A percentile compares a stretch with the other conserved stretches of the same genome.
phyloP scores from a whole-genome alignment of 2,888 invertebrate species.

The Monochamus alternatus region DNA sequence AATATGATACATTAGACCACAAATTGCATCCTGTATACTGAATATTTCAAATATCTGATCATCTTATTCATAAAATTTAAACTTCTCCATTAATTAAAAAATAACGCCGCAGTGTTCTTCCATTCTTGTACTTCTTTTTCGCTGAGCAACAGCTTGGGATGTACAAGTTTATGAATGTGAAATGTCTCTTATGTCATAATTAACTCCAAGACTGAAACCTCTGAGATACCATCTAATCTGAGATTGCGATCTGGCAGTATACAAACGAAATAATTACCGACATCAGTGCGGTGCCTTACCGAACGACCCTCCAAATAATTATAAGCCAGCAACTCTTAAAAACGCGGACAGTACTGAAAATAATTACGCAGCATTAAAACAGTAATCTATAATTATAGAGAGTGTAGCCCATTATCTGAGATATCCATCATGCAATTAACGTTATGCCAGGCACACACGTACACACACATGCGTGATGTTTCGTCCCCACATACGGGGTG shows the following conservation, averaged over 20 bases:
- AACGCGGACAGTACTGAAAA: conserved; percentile 45
- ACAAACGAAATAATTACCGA: conserved; percentile 42
- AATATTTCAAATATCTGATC: no score
- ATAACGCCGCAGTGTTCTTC: no score
- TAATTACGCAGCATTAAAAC: conserved; percentile 57
- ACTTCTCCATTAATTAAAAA: no score
- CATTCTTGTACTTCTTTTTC: no score
- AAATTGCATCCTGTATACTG: no score
- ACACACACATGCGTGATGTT: conserved; percentile 50
- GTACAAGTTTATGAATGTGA: background rate
- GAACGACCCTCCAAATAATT: conserved; percentile 43
- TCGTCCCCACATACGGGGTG: conserved; percentile 43
- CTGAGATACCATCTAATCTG: conserved; percentile 20
- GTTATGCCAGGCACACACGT: conserved; percentile 59
- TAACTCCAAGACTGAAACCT: conserved; percentile 29
- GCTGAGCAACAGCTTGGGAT: no score
- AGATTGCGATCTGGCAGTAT: conserved; percentile 38
- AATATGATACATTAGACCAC: no score
- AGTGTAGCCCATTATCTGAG: conserved; percentile 59
- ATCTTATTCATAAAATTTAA: no score
- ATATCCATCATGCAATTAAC: conserved; percentile 64
- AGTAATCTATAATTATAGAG: conserved; percentile 60
- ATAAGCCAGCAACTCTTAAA: conserved; percentile 40
- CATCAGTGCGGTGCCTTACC: conserved; percentile 31
- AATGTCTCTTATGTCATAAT: conserved; percentile 41